Evolutionary conservation across 2,888 invertebrate species (phyloP).

Genomic region (Deroplatys truncata): DNA sequence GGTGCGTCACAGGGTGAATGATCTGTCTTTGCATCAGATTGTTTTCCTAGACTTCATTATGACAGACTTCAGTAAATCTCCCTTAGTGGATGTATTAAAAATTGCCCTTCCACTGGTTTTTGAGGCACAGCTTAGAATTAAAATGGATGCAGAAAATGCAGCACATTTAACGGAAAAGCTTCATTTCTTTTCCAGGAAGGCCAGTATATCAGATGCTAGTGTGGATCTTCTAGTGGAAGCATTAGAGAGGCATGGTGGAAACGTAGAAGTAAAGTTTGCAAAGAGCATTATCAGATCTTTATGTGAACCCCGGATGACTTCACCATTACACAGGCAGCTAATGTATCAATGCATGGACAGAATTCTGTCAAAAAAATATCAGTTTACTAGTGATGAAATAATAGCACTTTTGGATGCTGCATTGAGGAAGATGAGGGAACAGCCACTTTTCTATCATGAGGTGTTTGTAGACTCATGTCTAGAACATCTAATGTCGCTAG

Average conservation of each 20-base stretch:
- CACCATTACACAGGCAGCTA: slow-evolving; percentile 43
- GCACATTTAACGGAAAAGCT: slow-evolving; percentile 52
- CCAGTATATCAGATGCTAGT: slow-evolving; percentile 47
- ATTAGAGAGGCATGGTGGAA: slow-evolving; percentile 42
- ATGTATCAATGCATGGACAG: slow-evolving; percentile 52
- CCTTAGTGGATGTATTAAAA: slow-evolving; percentile 59
- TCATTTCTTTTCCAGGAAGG: slow-evolving; percentile 46
- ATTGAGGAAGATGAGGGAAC: slow-evolving; percentile 47
- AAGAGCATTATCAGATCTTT: slow-evolving; percentile 56
- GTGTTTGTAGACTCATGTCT: slow-evolving; percentile 55
- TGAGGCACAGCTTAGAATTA: slow-evolving; percentile 56
- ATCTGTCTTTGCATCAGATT: slow-evolving; percentile 56
- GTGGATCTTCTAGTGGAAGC: slow-evolving; percentile 52
- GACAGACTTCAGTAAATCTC: slow-evolving; percentile 47
- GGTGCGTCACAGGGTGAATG: slow-evolving; percentile 57
- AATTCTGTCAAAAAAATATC: slow-evolving; percentile 46
- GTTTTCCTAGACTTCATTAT: slow-evolving; percentile 60
- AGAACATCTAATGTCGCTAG: slow-evolving; percentile 50
- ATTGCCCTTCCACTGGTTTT: slow-evolving; percentile 64
- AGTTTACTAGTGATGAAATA: slow-evolving; percentile 49
- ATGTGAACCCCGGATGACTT: slow-evolving; percentile 48
- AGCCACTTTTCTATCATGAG: slow-evolving; percentile 57
- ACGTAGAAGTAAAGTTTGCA: slow-evolving; percentile 45
- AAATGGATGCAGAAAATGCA: slow-evolving; percentile 55
- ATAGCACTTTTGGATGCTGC: slow-evolving; percentile 51